Conservation (phyloP, 2,113 vertebrate genomes). For the Rhabdornis inornatus region DNA sequence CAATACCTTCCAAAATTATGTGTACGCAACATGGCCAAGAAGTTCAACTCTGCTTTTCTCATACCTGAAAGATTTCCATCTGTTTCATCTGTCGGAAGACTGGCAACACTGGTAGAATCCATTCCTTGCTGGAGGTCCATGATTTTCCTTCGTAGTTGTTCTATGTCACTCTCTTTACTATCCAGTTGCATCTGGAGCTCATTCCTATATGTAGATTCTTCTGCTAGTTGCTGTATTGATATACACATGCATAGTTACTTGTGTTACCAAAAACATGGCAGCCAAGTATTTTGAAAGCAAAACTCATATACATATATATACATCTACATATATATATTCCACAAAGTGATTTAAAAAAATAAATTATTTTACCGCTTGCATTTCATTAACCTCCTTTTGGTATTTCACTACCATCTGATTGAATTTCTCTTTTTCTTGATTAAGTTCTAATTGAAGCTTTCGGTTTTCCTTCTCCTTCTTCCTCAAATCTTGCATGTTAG, state of each 20-base stretch:
- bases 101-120: slow-evolving; percentile 92
- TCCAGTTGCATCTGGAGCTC: slow-evolving; percentile 98
- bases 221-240: slow-evolving; percentile 86
- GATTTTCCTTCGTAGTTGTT: slow-evolving; percentile 91
- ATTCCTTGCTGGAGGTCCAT: slow-evolving; percentile 88
- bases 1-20: neutral
- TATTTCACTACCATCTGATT: slow-evolving; percentile 96
- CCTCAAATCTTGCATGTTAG: slow-evolving; percentile 92
- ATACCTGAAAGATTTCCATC: slow-evolving; percentile 92
- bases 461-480: slow-evolving; percentile 99
- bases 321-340: neutral
- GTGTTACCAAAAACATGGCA: neutral
- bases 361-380: slow-evolving; percentile 87
- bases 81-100: slow-evolving; percentile 86
- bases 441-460: slow-evolving; percentile 95
- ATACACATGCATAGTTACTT: neutral
- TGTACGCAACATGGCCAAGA: neutral
- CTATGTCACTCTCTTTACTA: slow-evolving; percentile 98
- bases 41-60: neutral
- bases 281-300: neutral
- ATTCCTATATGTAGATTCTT: slow-evolving; percentile 89
- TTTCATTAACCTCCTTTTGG: slow-evolving; percentile 93
- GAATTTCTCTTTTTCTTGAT: slow-evolving; percentile 98
- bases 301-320: neutral
- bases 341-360: neutral